Evolutionary conservation across 2,888 invertebrate species (phyloP).

Genomic region (Ommatoiulus sabulosus): DNA sequence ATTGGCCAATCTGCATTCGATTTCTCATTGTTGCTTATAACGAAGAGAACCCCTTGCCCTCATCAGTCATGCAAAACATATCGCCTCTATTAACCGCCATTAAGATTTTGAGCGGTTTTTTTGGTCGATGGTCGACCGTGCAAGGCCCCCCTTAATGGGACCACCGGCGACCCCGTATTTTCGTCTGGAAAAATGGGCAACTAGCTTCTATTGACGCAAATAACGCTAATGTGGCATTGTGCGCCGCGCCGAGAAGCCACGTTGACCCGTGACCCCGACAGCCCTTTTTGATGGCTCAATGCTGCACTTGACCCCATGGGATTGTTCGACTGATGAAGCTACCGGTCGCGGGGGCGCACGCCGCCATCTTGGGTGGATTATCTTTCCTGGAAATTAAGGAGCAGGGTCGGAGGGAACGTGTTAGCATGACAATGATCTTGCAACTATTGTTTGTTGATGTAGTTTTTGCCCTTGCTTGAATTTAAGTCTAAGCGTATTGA

Average conservation of each 20-base stretch:
- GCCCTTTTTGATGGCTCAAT: slow-evolving; percentile 36
- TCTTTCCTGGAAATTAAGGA: no score
- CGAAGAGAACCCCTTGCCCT: slow-evolving; percentile 7
- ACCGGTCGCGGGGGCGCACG: not conserved
- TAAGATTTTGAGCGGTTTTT: not conserved
- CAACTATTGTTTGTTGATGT: no score
- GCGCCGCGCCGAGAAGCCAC: slow-evolving; percentile 3
- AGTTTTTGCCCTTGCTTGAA: no score
- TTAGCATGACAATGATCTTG: no score
- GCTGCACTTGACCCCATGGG: not conserved
- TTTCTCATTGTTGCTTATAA: not conserved
- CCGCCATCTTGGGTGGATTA: no score
- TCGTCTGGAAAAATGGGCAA: not conserved
- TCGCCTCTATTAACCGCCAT: slow-evolving; percentile 15
- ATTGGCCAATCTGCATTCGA: slow-evolving; percentile 21
- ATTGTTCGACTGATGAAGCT: not conserved
- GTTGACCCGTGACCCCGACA: slow-evolving; percentile 1
- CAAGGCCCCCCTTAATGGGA: not conserved
- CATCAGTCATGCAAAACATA: slow-evolving; percentile 18
- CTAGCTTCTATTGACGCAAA: not conserved
- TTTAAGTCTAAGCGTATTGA: no score
- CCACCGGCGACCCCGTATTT: slow-evolving; percentile 30
- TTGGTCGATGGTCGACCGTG: not conserved
- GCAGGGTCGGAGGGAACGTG: no score
- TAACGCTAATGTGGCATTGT: slow-evolving; percentile 34